phyloP scores from a whole-genome alignment of 2,113 vertebrate genomes.

The Pseudorhombus dupliciocellatus region DNA sequence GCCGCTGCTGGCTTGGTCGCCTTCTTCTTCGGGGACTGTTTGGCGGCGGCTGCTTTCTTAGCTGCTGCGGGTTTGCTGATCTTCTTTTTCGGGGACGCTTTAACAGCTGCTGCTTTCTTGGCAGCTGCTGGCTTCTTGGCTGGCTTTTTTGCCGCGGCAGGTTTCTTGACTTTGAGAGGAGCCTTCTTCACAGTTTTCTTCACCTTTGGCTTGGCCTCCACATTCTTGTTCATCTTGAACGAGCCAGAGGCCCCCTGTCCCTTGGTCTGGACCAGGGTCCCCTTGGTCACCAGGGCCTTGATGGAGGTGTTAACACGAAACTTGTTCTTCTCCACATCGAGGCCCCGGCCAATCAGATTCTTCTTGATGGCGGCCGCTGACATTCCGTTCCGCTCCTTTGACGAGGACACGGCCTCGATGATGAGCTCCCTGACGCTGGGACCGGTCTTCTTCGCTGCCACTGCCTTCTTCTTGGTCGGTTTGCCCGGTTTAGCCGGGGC shows the following conservation, averaged over 20 bases:
- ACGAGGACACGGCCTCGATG: neutral
- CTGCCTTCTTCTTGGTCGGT: neutral
- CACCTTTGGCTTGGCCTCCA: fast-evolving
- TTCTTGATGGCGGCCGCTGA: neutral
- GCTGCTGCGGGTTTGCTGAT: neutral
- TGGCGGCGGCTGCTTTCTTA: neutral
- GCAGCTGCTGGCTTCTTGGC: neutral
- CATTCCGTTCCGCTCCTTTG: neutral
- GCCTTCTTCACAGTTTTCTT: conserved; percentile 26
- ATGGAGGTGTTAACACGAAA: conserved; percentile 27
- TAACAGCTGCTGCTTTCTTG: neutral
- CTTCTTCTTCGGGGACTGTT: conserved; percentile 21
- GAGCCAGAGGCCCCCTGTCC: conserved; percentile 11
- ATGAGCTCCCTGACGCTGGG: neutral
- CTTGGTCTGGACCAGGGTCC: conserved; percentile 12
- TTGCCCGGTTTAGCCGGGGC: too few species aligned
- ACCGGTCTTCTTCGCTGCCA: too few species aligned
- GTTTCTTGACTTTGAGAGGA: neutral
- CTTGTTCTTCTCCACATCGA: conserved; percentile 49
- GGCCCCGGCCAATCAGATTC: neutral
- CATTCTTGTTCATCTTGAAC: conserved; percentile 37
- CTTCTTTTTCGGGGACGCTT: neutral
- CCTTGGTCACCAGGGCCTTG: conserved; percentile 28
- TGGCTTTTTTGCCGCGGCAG: neutral
- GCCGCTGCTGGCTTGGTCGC: neutral